Percentiles rank a stretch among this genome's conserved stretches.
These are phyloP conservation scores for Andrena praecox DNA, from an alignment of 2,888 invertebrate species.

Conservation along the genomic window DNA sequence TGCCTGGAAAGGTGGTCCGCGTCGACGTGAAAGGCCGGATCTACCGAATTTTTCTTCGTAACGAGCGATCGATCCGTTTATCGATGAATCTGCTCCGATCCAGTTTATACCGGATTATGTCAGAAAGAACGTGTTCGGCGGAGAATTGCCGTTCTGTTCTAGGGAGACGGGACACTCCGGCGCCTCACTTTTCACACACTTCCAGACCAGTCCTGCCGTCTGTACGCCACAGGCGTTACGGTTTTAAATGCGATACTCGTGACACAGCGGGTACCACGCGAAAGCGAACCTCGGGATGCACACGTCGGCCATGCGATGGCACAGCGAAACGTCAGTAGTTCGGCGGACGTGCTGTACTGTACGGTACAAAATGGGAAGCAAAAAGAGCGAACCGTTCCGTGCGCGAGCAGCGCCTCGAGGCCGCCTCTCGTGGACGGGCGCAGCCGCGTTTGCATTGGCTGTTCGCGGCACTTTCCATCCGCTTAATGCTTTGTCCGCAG, in stretches of 20 bases:
- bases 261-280: slow-evolving; percentile 69
- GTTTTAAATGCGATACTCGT: slow-evolving; percentile 59
- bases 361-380: slow-evolving; percentile 72
- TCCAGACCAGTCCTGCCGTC: slow-evolving; percentile 34
- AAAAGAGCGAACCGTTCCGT: slow-evolving; percentile 64
- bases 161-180: slow-evolving; percentile 28
- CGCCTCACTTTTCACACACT: slow-evolving; percentile 54
- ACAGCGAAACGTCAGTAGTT: slow-evolving; percentile 73
- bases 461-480: not conserved
- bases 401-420: slow-evolving; percentile 62
- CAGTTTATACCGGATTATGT: slow-evolving; percentile 83
- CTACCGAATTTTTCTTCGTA: slow-evolving; percentile 63
- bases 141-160: slow-evolving; percentile 52
- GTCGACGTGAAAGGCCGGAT: slow-evolving; percentile 58
- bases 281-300: slow-evolving; percentile 69
- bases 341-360: slow-evolving; percentile 69
- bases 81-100: slow-evolving; percentile 74
- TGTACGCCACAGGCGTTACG: slow-evolving; percentile 39
- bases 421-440: slow-evolving; percentile 48
- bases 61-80: slow-evolving; percentile 68
- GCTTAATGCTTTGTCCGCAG: slow-evolving; percentile 33
- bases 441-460: slow-evolving; percentile 53
- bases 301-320: slow-evolving; percentile 78
- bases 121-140: slow-evolving; percentile 75
- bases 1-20: slow-evolving; percentile 49